Evolutionary conservation across 2,888 invertebrate species (phyloP), one percentile per base, ranked within the genome.

Genomic region (Carcina quercana): DNA sequence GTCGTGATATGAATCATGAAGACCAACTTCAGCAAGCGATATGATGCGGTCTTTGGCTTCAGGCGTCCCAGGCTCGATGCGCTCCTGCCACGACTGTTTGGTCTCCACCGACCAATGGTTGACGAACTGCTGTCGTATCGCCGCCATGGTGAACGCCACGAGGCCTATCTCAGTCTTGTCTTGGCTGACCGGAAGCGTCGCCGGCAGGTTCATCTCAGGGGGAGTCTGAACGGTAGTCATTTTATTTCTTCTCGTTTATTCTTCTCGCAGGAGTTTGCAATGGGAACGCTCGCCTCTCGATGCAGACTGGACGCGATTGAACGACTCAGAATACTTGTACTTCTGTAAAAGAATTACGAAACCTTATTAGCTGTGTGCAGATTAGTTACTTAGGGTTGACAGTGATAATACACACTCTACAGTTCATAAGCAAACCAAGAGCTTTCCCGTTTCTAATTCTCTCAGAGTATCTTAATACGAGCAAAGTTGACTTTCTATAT

Each of bases 11-110:
- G 86, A 83, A 58, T 94, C 94, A 58, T 95, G 95, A 56, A 86
- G 86, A 3, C 91, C 85, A 3, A 95, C 91, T 72, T 95, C 91
- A 29, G 90, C 87, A 30, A 95, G 75, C n/a, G 87, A 85, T 32
- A 92, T 89, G 22, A 73, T 67, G 15, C 74, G 69, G 30, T 85
- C 79, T 40, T 73, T 72, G 10, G 79, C 67, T 37, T 74, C 71
- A 1, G 67, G 62, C 3, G 68, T 47, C 13, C 70, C 73, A 0
- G 73, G 71, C 36, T 60, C 65, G 26, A 62, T 57, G 34, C 46
- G 41, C 2, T 54, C 40, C 21, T 57, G 43, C 74, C 73, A 74
- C 32, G 59, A 50, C 17, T 39, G 48, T 28, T 66, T 64, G 32
- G 56, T 32, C 25, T 69, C 67, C 30, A 66, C 65, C 5, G 73